phyloP scores from a whole-genome alignment of 1,140 invertebrate species.

The Armadillidium nasatum region DNA sequence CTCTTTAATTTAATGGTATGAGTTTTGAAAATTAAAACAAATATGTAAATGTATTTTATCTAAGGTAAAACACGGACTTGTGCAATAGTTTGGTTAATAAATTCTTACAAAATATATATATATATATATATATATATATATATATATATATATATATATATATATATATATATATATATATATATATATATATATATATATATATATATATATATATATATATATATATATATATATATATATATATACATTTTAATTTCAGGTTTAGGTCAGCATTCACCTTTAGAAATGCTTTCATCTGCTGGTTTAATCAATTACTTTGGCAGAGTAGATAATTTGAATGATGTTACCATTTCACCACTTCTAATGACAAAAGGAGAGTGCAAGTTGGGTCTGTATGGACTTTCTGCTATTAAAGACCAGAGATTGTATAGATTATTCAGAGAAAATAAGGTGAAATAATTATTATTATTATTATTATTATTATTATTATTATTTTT shows the following conservation, averaged over 20 bases:
- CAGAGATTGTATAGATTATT: constrained; percentile 78
- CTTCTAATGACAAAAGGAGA: constrained; percentile 80
- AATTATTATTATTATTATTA: constrained; percentile 55
- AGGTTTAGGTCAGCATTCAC: constrained; percentile 59
- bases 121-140: too few species aligned
- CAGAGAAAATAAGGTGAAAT: too few species aligned
- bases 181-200: too few species aligned
- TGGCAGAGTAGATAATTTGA: constrained; percentile 59
- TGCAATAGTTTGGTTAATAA: too few species aligned
- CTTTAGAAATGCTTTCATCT: constrained; percentile 75
- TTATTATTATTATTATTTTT: too few species aligned
- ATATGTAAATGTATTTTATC: too few species aligned
- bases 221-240: too few species aligned
- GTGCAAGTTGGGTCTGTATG: constrained; percentile 84
- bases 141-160: constrained; percentile 16
- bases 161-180: constrained; percentile 18
- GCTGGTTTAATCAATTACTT: constrained; percentile 58
- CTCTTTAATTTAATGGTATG: too few species aligned
- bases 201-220: too few species aligned
- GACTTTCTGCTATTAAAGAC: constrained; percentile 89
- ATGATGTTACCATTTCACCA: constrained; percentile 70
- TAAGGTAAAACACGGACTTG: too few species aligned
- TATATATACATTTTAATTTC: constrained; percentile 33
- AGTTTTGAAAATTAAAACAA: too few species aligned
- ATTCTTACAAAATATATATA: too few species aligned